Evolutionary conservation across 2,113 vertebrate genomes (phyloP).

Genomic region (Ptilorrhoa leucosticta): DNA sequence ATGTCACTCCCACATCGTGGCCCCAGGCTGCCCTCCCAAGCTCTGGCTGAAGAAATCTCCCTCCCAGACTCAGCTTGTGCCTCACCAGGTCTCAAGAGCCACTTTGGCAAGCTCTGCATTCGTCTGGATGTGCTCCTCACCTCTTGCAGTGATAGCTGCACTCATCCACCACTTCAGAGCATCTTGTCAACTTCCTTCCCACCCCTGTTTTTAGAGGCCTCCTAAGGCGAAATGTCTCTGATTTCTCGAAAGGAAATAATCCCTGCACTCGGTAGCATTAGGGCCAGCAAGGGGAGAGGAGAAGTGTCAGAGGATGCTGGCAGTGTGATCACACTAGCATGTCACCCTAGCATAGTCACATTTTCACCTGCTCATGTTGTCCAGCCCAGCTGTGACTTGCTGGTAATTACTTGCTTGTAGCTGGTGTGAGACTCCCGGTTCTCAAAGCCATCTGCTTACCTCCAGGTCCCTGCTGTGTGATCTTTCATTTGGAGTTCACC

Average conservation of each 20-base stretch:
- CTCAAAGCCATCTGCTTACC: conserved; percentile 48
- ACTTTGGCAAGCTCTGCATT: background rate
- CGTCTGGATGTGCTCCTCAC: background rate
- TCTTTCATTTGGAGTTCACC: conserved; percentile 39
- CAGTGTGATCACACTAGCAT: conserved; percentile 22
- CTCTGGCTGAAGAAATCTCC: background rate
- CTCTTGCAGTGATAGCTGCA: background rate
- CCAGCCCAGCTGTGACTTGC: conserved; percentile 56
- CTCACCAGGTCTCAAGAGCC: background rate
- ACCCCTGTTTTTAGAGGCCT: background rate
- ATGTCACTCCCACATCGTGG: background rate
- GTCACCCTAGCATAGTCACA: conserved; percentile 31
- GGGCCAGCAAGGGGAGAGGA: conserved; percentile 1
- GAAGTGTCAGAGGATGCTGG: conserved; percentile 38
- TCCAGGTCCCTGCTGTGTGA: background rate
- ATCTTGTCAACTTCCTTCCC: conserved; percentile 20
- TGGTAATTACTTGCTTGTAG: conserved; percentile 56
- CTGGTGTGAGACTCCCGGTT: conserved; percentile 20
- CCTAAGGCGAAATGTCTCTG: background rate
- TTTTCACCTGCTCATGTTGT: conserved; percentile 58
- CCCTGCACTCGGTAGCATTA: background rate
- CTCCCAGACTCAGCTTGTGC: background rate
- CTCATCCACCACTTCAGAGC: conserved; percentile 14
- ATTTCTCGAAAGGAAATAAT: conserved; percentile 18
- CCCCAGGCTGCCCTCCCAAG: background rate